These are phyloP conservation scores for Megamerina dolium DNA, from an alignment of 2,888 invertebrate genomes.

Conservation along the genomic window DNA sequence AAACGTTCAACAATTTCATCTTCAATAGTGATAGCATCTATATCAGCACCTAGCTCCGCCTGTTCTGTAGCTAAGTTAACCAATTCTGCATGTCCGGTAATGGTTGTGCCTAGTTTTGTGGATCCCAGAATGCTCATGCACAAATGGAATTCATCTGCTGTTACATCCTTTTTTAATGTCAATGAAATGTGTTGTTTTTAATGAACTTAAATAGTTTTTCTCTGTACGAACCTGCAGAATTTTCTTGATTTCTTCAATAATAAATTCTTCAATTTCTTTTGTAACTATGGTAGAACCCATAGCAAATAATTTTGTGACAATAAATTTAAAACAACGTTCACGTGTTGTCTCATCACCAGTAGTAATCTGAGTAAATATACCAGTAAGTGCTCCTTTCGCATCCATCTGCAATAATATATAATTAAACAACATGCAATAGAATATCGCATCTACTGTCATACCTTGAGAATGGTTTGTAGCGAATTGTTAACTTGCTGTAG, in stretches of 20 bases:
- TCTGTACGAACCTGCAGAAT: slow-evolving; percentile 64
- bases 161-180: slow-evolving; percentile 70
- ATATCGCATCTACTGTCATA: slow-evolving; percentile 12
- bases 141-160: slow-evolving; percentile 84
- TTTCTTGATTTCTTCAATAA: slow-evolving; percentile 80
- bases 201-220: no score
- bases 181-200: no score
- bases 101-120: slow-evolving; percentile 74
- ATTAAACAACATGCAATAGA: background rate
- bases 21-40: slow-evolving; percentile 51
- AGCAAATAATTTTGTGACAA: slow-evolving; percentile 74
- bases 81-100: slow-evolving; percentile 79
- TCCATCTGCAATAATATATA: slow-evolving; percentile 29
- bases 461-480: slow-evolving; percentile 57
- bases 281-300: slow-evolving; percentile 72
- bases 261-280: slow-evolving; percentile 77
- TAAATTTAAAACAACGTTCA: slow-evolving; percentile 81
- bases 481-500: slow-evolving; percentile 78
- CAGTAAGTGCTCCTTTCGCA: slow-evolving; percentile 56
- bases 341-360: slow-evolving; percentile 69
- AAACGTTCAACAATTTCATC: slow-evolving; percentile 72
- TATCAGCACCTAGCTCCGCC: slow-evolving; percentile 71
- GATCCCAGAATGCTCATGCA: slow-evolving; percentile 80
- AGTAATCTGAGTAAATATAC: slow-evolving; percentile 64
- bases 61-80: slow-evolving; percentile 80